Conservation (phyloP, 2,797 vertebrate species). For the Alfaro cultratus region DNA sequence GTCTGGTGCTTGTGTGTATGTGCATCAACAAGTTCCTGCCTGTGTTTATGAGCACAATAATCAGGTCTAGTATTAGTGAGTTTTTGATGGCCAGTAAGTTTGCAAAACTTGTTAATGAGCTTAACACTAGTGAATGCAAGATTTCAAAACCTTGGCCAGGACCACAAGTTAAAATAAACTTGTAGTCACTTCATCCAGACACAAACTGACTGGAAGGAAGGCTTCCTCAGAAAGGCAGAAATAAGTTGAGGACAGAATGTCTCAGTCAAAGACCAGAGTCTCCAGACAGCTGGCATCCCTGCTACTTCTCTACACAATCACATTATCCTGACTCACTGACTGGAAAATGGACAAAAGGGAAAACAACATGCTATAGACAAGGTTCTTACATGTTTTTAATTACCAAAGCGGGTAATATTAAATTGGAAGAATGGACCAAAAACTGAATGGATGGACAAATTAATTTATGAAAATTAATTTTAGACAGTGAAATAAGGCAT, state of each 20-base stretch:
- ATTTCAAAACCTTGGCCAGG: constrained; percentile 38
- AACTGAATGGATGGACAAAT: neutral
- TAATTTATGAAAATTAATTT: neutral
- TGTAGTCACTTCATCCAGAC: constrained; percentile 23
- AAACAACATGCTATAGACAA: constrained; percentile 11
- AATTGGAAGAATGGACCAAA: neutral
- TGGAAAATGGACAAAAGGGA: constrained; percentile 31
- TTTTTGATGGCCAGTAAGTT: constrained; percentile 22
- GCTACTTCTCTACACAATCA: constrained; percentile 45
- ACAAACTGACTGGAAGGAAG: constrained; percentile 28
- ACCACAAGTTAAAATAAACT: constrained; percentile 34
- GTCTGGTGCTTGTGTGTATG: constrained; percentile 29
- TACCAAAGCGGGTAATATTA: neutral
- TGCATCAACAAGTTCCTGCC: constrained; percentile 15
- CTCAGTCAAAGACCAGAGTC: constrained; percentile 56
- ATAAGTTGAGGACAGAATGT: constrained; percentile 49
- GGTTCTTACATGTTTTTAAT: neutral
- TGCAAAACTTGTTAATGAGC: constrained; percentile 41
- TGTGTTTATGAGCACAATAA: constrained; percentile 17
- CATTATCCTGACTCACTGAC: constrained; percentile 37
- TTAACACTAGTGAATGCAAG: constrained; percentile 48
- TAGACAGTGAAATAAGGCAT: neutral
- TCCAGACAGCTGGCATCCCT: constrained; percentile 46
- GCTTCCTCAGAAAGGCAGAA: constrained; percentile 28
- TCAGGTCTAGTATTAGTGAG: constrained; percentile 7